These are phyloP conservation scores for Phymanthus crucifer DNA, from an alignment of 92 coral and sea anemone species.

Conservation along the genomic window DNA sequence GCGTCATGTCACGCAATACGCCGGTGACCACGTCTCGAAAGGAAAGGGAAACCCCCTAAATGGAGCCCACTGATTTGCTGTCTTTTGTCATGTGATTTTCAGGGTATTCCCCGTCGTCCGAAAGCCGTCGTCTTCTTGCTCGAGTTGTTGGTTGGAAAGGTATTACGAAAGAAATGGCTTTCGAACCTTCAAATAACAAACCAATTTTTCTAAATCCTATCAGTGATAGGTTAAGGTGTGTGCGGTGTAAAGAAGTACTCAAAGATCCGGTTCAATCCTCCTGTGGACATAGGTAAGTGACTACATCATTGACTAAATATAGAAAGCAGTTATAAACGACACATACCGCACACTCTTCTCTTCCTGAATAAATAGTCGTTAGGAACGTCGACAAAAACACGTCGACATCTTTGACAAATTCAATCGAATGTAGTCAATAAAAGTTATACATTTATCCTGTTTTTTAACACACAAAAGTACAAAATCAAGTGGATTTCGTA, in stretches of 20 bases:
- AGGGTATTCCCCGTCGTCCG: slow-evolving; percentile 39
- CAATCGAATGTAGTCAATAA: too few relatives aligned
- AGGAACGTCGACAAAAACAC: too few relatives aligned
- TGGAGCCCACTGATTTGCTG: slow-evolving; percentile 9
- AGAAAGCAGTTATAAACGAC: too few relatives aligned
- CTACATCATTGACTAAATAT: neutral
- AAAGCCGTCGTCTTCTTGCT: neutral
- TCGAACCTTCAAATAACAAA: slow-evolving; percentile 2
- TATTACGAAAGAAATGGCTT: slow-evolving; percentile 16
- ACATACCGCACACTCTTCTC: too few relatives aligned
- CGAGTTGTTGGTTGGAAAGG: neutral
- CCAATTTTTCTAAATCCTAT: slow-evolving; percentile 28
- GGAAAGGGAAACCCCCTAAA: slow-evolving; percentile 33
- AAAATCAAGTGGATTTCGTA: too few relatives aligned
- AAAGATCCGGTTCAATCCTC: slow-evolving; percentile 65
- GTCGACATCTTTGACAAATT: too few relatives aligned
- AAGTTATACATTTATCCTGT: too few relatives aligned
- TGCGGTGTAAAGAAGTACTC: slow-evolving; percentile 41
- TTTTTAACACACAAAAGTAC: too few relatives aligned
- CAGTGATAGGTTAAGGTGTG: slow-evolving; percentile 60
- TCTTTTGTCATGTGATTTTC: slow-evolving; percentile 5
- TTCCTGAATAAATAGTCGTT: too few relatives aligned
- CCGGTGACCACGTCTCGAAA: neutral
- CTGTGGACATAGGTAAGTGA: slow-evolving; percentile 77
- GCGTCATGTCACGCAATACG: slow-evolving; percentile 13